Evolutionary conservation across 2,113 vertebrate genomes (phyloP).

Genomic region (Lepus americanus): DNA sequence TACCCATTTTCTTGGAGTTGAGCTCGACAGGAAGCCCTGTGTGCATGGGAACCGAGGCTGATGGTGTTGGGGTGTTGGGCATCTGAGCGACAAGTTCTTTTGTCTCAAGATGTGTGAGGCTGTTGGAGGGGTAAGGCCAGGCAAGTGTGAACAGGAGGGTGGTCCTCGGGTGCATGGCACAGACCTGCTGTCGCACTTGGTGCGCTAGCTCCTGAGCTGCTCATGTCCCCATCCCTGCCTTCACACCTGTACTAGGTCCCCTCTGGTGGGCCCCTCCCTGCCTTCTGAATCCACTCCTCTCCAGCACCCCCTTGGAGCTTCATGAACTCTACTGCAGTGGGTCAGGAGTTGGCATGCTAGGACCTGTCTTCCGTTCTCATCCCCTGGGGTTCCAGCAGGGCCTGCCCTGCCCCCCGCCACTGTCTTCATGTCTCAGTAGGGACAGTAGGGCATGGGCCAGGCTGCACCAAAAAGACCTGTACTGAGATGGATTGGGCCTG

Average conservation of each 20-base stretch:
- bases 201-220: background rate
- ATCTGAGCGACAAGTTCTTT: background rate
- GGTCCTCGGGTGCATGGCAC: too few species aligned
- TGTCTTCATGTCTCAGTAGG: background rate
- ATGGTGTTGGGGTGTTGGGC: background rate
- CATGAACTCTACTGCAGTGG: background rate
- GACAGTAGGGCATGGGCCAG: background rate
- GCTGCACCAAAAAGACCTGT: background rate
- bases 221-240: background rate
- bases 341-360: background rate
- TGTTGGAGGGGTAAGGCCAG: rapidly evolving
- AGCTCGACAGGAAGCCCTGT: background rate
- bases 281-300: rapidly evolving
- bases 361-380: rapidly evolving
- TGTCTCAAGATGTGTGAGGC: rapidly evolving
- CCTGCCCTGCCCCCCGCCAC: background rate
- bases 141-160: rapidly evolving
- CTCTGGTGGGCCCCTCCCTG: background rate
- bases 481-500: background rate
- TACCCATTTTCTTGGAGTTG: background rate
- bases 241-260: background rate
- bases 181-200: background rate
- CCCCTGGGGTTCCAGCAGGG: background rate
- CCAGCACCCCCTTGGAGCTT: background rate
- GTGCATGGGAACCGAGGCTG: rapidly evolving